These are phyloP conservation scores for Felis catus DNA, from an alignment of 2,113 vertebrate species.

Conservation along the genomic window F.catus_Fca126_mat1.0 CM031411.1:88901001-88901500, in stretches of 20 bases:
- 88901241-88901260: background rate
- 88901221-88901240: background rate
- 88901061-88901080: background rate
- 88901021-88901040: background rate
- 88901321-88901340: background rate
- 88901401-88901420: background rate
- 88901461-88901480: background rate
- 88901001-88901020: background rate
- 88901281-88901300: constrained; percentile 2
- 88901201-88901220: background rate
- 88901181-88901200: background rate
- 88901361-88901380: constrained; percentile 11
- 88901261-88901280: background rate
- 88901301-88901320: background rate
- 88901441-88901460: background rate
- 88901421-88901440: background rate
- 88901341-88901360: background rate
- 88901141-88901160: background rate
- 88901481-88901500: constrained; percentile 1
- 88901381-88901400: background rate
- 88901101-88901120: background rate
- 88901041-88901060: background rate
- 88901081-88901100: background rate
- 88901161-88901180: background rate
- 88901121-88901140: background rate